Percentiles rank a stretch among this genome's conserved stretches.
Evolutionary conservation across 1,140 invertebrate genomes (phyloP).

Genomic region (Hyles vespertilio): DNA sequence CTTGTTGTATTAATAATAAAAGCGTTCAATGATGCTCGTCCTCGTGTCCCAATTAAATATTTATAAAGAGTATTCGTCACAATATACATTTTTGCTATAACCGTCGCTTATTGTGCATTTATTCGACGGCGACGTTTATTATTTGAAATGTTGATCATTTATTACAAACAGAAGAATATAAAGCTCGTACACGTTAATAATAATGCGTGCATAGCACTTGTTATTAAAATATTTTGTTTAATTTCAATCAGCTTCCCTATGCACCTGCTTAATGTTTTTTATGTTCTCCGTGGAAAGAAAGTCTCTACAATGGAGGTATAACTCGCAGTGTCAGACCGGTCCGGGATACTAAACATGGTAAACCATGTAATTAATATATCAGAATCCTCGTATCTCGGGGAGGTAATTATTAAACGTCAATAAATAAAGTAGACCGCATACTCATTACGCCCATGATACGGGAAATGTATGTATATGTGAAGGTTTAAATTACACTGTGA

Average conservation of each 20-base stretch:
- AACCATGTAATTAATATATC: not conserved
- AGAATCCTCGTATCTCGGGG: no score
- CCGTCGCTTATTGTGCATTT: slow-evolving; percentile 19
- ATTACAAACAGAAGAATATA: no score
- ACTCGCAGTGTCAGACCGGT: slow-evolving; percentile 6
- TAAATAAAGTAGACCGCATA: no score
- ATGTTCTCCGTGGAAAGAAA: slow-evolving; percentile 2
- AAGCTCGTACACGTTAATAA: no score
- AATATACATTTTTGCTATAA: slow-evolving; percentile 29
- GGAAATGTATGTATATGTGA: no score
- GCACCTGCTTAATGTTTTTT: slow-evolving; percentile 8
- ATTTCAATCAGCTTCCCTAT: slow-evolving; percentile 4
- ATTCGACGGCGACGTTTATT: no score
- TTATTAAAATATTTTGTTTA: slow-evolving; percentile 1
- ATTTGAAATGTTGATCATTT: no score
- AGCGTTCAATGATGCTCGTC: slow-evolving; percentile 52
- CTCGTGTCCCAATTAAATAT: slow-evolving; percentile 62
- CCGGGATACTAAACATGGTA: slow-evolving; percentile 1
- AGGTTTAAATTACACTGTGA: no score
- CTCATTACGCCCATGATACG: no score
- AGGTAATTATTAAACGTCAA: no score
- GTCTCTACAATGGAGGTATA: slow-evolving; percentile 6
- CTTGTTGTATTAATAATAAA: slow-evolving; percentile 62
- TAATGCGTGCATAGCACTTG: no score
- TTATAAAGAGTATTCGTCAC: slow-evolving; percentile 45